Conservation (phyloP, 2,888 invertebrate species). For the Oscheius sp. region DNA sequence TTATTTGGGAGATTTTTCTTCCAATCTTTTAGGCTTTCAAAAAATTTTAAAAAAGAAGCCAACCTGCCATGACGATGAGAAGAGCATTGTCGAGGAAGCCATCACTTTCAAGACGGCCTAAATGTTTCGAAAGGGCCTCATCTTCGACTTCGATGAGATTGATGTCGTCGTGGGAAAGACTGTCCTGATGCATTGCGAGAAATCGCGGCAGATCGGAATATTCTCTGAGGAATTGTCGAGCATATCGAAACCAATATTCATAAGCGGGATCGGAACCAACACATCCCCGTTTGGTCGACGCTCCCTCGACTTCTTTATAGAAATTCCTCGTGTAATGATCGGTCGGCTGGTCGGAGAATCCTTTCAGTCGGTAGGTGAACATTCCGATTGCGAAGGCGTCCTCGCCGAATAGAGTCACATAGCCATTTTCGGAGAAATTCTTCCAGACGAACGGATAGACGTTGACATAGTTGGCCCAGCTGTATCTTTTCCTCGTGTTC, state of each 20-base stretch:
- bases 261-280: slow-evolving; percentile 78
- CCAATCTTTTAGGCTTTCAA: no score
- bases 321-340: slow-evolving; percentile 89
- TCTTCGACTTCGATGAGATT: slow-evolving; percentile 72
- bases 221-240: slow-evolving; percentile 75
- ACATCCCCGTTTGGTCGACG: slow-evolving; percentile 73
- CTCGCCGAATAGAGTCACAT: slow-evolving; percentile 83
- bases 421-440: slow-evolving; percentile 70
- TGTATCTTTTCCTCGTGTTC: slow-evolving; percentile 69
- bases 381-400: slow-evolving; percentile 84
- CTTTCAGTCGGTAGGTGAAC: slow-evolving; percentile 88
- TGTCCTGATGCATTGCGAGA: slow-evolving; percentile 82
- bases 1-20: no score
- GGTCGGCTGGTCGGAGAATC: slow-evolving; percentile 84
- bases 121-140: background rate
- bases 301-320: slow-evolving; percentile 78
- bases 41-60: no score
- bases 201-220: slow-evolving; percentile 81
- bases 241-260: slow-evolving; percentile 64
- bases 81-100: slow-evolving; percentile 82
- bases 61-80: slow-evolving; percentile 86
- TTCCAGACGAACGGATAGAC: slow-evolving; percentile 73
- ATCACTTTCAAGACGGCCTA: slow-evolving; percentile 1
- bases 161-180: slow-evolving; percentile 85
- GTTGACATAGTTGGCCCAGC: slow-evolving; percentile 71